Percentiles rank a stretch among this genome's conserved stretches.
Evolutionary conservation across 2,888 invertebrate genomes (phyloP).

Genomic region (Corbicula japonica): DNA sequence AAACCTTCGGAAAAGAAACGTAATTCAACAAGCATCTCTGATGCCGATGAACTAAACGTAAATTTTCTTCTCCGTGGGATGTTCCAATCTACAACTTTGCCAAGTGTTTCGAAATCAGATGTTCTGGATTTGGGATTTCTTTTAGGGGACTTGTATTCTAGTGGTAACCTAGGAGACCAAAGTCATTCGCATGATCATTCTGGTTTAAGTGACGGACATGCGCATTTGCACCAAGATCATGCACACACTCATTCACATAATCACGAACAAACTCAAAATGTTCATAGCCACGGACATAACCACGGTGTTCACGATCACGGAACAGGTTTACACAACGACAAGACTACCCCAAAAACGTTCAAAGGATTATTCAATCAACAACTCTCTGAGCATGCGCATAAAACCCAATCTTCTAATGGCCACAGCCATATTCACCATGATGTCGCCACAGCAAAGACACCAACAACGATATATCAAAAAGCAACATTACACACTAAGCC

Average conservation of each 20-base stretch:
- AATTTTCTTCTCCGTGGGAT: background rate
- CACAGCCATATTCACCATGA: constrained; percentile 2
- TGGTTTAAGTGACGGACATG: background rate
- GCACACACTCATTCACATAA: background rate
- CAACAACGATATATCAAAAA: constrained; percentile 1
- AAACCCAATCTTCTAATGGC: no score
- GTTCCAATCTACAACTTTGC: background rate
- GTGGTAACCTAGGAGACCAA: background rate
- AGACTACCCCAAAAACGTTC: background rate
- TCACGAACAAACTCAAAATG: background rate
- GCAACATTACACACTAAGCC: constrained; percentile 31
- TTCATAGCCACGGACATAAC: background rate
- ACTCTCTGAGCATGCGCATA: no score
- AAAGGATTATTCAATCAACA: constrained; percentile 16
- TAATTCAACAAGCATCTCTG: background rate
- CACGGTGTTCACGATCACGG: background rate
- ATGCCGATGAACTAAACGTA: background rate
- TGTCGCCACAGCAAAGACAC: constrained; percentile 3
- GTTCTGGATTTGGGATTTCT: constrained; percentile 9
- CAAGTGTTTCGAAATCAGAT: background rate
- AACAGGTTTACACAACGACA: background rate
- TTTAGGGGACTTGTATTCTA: background rate
- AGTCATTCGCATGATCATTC: no score
- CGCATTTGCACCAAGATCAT: constrained; percentile 11
- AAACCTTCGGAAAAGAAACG: constrained; percentile 1